Base-by-base conservation (phyloP, 2,888 invertebrate species). In the Eurytoma californica region DNA sequence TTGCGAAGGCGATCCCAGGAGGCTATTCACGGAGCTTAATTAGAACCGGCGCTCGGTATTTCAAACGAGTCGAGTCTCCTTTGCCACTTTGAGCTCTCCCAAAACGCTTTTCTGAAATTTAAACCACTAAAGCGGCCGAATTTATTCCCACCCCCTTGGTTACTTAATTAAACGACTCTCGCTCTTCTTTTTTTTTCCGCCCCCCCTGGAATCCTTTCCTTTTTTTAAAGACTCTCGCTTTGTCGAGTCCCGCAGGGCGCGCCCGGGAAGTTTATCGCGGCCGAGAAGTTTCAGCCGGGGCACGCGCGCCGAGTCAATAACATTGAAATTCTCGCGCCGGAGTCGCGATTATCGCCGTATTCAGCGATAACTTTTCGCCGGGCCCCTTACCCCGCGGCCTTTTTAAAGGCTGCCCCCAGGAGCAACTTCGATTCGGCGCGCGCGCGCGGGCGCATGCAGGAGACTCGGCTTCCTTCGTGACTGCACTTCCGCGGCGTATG, bases 321-420 rank as follows among this genome's bases (percentile, higher is more conserved):
- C 69, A 80, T 80, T 80, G 80, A 80, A 76, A 77, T 80, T 80
- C 77, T 77, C 69, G 72, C 68, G 65, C 58, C 51, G 30, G 55
- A 80, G 67, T 72, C 61, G 61, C 80, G 77, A 77, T 80, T 77
- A 80, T 80, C 80, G 72, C 30, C 28, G 69, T 58, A 70, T 73
- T 74, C 74, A 73, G 61, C 66, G 79, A 75, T 79, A 79, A 79
- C 65, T 79, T 79, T 75, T 57, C 69, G 57, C n/a, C 55, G 18
- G 57, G 14, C 4, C 28, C 24, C 24, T 24, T 12, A 28, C 16
- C 7, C 30, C n/a, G 53, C 30, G 20, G 5, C 14, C 3, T 58
- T 14, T 57, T 65, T 20, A 67, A 72, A 49, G 9, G 58, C 51
- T 18, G 49, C 39, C 39, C 5, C 39, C 39, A n/a, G 47, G 16